Conservation (phyloP, 2,113 vertebrate species). For the Psittacara wagleri region DNA sequence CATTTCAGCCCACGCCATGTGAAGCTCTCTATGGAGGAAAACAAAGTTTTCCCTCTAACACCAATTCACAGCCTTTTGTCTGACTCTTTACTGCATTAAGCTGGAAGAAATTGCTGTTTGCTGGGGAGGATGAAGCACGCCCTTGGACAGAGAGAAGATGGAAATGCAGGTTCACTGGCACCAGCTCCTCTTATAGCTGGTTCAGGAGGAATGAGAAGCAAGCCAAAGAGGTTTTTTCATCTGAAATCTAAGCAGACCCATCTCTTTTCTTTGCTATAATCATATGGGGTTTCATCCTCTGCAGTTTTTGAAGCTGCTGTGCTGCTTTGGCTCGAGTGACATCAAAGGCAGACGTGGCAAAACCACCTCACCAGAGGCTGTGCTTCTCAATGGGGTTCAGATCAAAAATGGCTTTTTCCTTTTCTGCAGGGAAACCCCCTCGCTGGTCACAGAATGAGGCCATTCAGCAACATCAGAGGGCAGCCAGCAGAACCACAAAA, state of each 20-base stretch:
- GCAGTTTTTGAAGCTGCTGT: not conserved
- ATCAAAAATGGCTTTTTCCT: not conserved
- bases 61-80: not conserved
- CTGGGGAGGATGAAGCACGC: not conserved
- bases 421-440: not conserved
- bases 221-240: not conserved
- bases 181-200: not conserved
- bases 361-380: not conserved
- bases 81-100: not conserved
- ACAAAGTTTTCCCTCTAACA: not conserved
- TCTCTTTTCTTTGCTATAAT: not conserved
- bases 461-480: not conserved
- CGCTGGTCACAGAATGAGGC: not conserved
- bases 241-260: not conserved
- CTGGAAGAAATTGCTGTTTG: not conserved
- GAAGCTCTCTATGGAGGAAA: not conserved
- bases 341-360: not conserved
- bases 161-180: not conserved
- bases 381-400: accelerated
- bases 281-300: not conserved
- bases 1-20: accelerated
- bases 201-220: not conserved
- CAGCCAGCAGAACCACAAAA: not conserved
- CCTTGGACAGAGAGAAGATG: not conserved
- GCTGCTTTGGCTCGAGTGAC: not conserved